Evolutionary conservation across 2,113 vertebrate genomes (phyloP).

Genomic region (Crocuta crocuta): DNA sequence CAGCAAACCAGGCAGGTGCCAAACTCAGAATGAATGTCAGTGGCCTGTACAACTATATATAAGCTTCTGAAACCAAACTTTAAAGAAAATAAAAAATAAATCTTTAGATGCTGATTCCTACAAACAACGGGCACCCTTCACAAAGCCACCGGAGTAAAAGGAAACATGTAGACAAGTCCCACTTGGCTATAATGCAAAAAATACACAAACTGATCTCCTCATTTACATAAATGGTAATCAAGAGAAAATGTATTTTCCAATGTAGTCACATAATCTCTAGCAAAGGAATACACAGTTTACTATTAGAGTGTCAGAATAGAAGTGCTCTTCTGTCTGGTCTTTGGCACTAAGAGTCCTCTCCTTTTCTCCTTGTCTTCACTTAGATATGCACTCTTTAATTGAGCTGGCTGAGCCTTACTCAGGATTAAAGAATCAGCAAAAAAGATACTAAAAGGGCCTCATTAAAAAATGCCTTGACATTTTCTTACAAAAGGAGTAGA

Average conservation of each 20-base stretch:
- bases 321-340: neutral
- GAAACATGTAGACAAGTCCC: neutral
- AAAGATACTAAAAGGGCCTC: neutral
- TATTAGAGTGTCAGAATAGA: neutral
- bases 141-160: neutral
- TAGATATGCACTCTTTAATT: neutral
- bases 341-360: neutral
- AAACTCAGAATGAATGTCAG: neutral
- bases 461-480: neutral
- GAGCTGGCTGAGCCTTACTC: neutral
- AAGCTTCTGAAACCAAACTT: neutral
- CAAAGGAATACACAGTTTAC: neutral
- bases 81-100: neutral
- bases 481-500: neutral
- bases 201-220: neutral
- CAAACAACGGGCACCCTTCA: neutral
- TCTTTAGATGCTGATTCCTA: neutral
- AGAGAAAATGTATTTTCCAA: neutral
- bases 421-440: neutral
- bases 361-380: neutral
- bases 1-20: neutral
- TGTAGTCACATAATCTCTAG: neutral
- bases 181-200: neutral
- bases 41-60: neutral
- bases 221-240: neutral